Conservation (phyloP, 2,888 invertebrate species). For the Neoitamus cyanurus region DNA sequence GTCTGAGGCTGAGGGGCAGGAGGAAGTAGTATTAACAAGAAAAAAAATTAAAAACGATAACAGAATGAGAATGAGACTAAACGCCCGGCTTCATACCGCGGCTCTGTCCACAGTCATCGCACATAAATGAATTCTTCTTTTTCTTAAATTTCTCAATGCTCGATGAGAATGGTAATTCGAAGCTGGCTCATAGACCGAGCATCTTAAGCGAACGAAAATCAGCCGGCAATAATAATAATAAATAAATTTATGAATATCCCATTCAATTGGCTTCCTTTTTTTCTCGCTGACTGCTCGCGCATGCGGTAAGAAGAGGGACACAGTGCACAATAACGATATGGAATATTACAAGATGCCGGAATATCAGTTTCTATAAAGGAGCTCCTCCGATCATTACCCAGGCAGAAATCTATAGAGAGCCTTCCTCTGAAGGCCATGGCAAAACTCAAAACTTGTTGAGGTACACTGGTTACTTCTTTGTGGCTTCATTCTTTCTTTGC, state of each 20-base stretch:
- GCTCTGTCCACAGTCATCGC: not conserved
- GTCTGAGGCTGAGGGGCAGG: not conserved
- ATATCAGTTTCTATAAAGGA: slow-evolving; percentile 31
- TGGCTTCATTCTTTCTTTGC: not conserved
- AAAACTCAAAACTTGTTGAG: slow-evolving; percentile 5
- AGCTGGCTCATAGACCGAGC: not conserved
- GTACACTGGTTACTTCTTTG: slow-evolving; percentile 22
- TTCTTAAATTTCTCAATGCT: slow-evolving; percentile 6
- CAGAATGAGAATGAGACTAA: not conserved
- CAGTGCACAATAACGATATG: slow-evolving; percentile 35
- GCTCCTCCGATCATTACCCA: slow-evolving; percentile 13
- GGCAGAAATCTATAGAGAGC: not conserved
- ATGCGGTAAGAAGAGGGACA: not conserved
- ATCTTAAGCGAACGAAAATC: slow-evolving; percentile 6
- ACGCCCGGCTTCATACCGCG: not conserved
- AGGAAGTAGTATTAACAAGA: slow-evolving; percentile 7
- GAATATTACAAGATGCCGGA: slow-evolving; percentile 28
- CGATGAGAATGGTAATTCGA: not conserved
- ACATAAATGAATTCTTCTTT: slow-evolving; percentile 10
- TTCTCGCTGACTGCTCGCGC: not conserved
- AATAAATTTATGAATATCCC: slow-evolving; percentile 44
- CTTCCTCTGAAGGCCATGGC: not conserved
- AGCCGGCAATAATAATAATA: slow-evolving; percentile 33
- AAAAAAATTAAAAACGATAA: not conserved
- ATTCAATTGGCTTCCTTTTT: slow-evolving; percentile 37